A percentile compares a stretch with the other conserved stretches of the same genome.
phyloP scores from a whole-genome alignment of 2,888 invertebrate genomes.

The Micropterix aruncella region DNA sequence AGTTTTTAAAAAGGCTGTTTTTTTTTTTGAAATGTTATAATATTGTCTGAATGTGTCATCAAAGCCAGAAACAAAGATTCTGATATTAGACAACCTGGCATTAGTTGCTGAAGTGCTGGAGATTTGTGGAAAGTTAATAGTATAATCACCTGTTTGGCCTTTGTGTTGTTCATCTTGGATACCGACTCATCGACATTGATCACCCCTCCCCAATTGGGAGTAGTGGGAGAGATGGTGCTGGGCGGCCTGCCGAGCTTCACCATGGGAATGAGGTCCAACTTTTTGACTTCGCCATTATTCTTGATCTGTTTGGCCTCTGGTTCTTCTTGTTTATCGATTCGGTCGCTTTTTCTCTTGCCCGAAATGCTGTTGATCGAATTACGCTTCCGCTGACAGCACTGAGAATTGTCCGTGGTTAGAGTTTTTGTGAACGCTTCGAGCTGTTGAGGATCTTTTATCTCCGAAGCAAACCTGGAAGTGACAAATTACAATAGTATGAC shows the following conservation, averaged over 20 bases:
- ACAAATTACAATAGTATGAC: background rate
- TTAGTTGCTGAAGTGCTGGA: no score
- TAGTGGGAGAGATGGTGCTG: background rate
- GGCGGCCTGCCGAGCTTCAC: slow-evolving; percentile 11
- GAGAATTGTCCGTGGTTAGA: background rate
- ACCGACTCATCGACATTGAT: slow-evolving; percentile 1
- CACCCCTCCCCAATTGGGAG: no score
- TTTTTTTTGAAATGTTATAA: no score
- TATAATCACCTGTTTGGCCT: no score
- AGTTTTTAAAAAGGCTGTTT: no score
- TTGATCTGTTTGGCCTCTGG: slow-evolving; percentile 10
- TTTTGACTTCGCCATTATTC: slow-evolving; percentile 13
- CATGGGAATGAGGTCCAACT: slow-evolving; percentile 15
- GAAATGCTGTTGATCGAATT: background rate
- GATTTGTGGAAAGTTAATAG: no score
- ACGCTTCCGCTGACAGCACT: background rate
- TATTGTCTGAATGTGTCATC: no score
- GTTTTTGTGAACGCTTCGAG: background rate
- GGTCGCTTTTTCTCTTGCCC: slow-evolving; percentile 9
- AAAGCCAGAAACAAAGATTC: no score
- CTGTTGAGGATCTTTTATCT: background rate
- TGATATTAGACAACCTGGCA: no score
- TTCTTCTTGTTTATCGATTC: slow-evolving; percentile 9
- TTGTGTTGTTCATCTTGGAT: slow-evolving; percentile 4
- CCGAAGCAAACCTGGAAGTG: background rate